phyloP scores from a whole-genome alignment of 2,888 invertebrate species.

The Agrilus cyanescens region DNA sequence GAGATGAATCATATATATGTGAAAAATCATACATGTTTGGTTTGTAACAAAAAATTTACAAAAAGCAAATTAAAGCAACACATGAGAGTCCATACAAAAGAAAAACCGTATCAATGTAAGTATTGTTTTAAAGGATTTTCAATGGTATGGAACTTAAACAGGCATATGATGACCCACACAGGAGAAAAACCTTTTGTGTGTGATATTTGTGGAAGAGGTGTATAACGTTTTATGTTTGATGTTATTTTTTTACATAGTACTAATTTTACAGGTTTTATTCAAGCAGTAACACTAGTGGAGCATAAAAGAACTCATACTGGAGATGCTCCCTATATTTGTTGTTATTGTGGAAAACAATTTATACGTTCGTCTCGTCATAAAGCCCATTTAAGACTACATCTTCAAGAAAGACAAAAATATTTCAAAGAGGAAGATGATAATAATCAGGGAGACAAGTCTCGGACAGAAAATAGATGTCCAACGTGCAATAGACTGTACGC shows the following conservation, averaged over 20 bases:
- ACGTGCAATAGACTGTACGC: conserved; percentile 13
- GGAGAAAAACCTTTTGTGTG: conserved; percentile 13
- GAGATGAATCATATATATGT: conserved; percentile 6
- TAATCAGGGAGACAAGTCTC: neutral
- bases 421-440: conserved; percentile 10
- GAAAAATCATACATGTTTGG: conserved; percentile 8
- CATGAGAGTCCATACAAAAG: conserved; percentile 30
- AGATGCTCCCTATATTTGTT: conserved; percentile 22
- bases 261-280: conserved; percentile 13
- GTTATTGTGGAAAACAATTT: conserved; percentile 13
- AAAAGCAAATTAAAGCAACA: conserved; percentile 18
- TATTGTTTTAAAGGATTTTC: conserved; percentile 29
- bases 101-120: conserved; percentile 32
- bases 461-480: conserved; percentile 8
- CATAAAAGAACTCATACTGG: conserved; percentile 30
- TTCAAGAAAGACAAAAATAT: neutral
- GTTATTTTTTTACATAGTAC: neutral
- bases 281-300: conserved; percentile 15
- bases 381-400: conserved; percentile 9
- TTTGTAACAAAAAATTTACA: conserved; percentile 10
- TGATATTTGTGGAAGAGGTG: conserved; percentile 15
- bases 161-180: conserved; percentile 13
- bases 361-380: conserved; percentile 11
- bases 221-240: neutral
- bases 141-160: conserved; percentile 13